These are phyloP conservation scores for Lateolabrax maculatus DNA, from an alignment of 2,797 vertebrate species.

Conservation along the genomic window DNA sequence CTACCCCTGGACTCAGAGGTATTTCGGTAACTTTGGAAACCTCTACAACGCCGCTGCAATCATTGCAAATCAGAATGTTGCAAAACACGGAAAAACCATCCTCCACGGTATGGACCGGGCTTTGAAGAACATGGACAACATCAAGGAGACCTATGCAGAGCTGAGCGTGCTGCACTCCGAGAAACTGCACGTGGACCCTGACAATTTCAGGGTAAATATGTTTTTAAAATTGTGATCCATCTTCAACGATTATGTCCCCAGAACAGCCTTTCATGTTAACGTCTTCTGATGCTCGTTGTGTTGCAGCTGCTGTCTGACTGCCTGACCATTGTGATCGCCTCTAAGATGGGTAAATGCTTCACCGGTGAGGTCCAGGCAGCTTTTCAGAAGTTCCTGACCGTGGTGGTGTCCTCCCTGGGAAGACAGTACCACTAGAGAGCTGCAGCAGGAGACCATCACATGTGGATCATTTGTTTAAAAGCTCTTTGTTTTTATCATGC, in stretches of 20 bases:
- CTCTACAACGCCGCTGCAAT: conserved; percentile 80
- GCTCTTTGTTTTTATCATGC: not conserved
- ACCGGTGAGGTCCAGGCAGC: conserved; percentile 75
- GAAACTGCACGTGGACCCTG: conserved; percentile 87
- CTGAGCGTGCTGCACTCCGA: conserved; percentile 87
- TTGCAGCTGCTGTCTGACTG: conserved; percentile 83
- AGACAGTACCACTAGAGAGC: conserved; percentile 81
- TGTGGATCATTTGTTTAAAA: not conserved
- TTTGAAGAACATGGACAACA: conserved; percentile 85
- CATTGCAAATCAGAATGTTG: conserved; percentile 76
- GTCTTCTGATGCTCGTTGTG: not conserved
- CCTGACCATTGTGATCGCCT: conserved; percentile 79
- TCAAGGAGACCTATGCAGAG: conserved; percentile 76
- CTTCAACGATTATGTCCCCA: not conserved
- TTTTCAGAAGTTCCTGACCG: conserved; percentile 81
- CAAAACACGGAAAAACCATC: conserved; percentile 81
- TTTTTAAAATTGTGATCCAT: not conserved
- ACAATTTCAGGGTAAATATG: conserved; percentile 87
- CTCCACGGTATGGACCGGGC: conserved; percentile 83
- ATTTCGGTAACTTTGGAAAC: conserved; percentile 86
- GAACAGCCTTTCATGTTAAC: not conserved
- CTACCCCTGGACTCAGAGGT: conserved; percentile 87
- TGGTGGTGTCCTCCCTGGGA: conserved; percentile 78
- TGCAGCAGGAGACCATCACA: conserved; percentile 2
- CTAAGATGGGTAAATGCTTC: conserved; percentile 68